Evolutionary conservation across 2,113 vertebrate genomes (phyloP).

Genomic region (Ginglymostoma cirratum): DNA sequence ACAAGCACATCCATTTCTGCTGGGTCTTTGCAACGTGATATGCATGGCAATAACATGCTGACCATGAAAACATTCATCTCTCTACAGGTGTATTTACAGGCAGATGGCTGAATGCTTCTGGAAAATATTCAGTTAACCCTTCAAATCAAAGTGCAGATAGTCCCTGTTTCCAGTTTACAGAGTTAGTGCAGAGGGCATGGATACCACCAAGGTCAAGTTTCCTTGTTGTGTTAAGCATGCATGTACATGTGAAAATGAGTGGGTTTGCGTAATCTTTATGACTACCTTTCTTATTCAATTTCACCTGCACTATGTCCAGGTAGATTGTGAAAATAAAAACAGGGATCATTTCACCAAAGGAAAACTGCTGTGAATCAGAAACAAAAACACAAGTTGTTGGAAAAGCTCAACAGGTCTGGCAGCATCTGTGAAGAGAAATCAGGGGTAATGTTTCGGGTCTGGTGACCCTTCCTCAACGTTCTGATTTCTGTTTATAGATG

Average conservation of each 20-base stretch:
- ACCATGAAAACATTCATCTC: neutral
- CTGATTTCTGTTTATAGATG: too few relatives aligned
- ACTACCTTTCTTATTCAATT: neutral
- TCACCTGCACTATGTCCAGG: neutral
- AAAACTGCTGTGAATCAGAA: too few relatives aligned
- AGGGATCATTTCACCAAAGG: neutral
- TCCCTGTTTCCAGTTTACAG: neutral
- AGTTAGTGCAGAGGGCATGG: neutral
- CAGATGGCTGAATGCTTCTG: neutral
- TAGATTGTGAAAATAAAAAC: neutral
- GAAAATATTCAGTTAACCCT: neutral
- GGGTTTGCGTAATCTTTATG: neutral
- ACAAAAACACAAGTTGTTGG: too few relatives aligned
- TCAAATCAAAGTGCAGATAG: neutral
- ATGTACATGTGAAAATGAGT: neutral
- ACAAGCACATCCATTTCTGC: constrained; percentile 2
- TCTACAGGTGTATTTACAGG: neutral
- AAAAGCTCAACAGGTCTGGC: too few relatives aligned
- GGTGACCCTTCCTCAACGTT: too few relatives aligned
- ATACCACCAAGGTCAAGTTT: neutral
- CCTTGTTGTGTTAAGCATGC: neutral
- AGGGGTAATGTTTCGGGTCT: too few relatives aligned
- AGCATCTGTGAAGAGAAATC: too few relatives aligned
- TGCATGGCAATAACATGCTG: neutral
- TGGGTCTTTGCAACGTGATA: neutral